phyloP scores from a whole-genome alignment of 2,797 vertebrate species.

The Sebastes diaconus region DNA sequence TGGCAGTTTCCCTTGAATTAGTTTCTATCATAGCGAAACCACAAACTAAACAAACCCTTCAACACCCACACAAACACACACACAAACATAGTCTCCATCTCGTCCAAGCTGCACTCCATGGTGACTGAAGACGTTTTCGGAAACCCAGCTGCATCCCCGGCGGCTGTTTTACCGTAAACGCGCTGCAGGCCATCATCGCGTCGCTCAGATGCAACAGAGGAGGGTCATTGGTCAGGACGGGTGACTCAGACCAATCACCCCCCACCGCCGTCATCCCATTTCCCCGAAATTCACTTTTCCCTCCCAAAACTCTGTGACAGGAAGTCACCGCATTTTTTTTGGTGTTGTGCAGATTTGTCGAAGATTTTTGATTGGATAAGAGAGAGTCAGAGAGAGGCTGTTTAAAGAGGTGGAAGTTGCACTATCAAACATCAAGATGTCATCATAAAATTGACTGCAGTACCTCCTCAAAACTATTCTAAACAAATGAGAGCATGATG shows the following conservation, averaged over 20 bases:
- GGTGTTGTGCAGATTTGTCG: background rate
- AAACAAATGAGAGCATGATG: conserved; percentile 27
- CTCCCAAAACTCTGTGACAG: conserved; percentile 20
- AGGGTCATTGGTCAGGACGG: conserved; percentile 40
- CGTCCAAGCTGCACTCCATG: conserved; percentile 21
- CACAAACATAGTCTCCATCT: conserved; percentile 15
- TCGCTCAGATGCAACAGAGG: background rate
- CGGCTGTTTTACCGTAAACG: conserved; percentile 64
- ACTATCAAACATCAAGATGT: background rate
- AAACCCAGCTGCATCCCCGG: conserved; percentile 36
- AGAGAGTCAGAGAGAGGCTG: background rate
- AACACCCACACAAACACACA: conserved; percentile 23
- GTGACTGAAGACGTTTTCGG: conserved; percentile 52
- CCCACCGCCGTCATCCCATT: background rate
- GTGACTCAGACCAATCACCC: conserved; percentile 46
- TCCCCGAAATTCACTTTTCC: conserved; percentile 46
- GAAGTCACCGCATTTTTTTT: conserved; percentile 32
- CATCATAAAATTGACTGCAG: background rate
- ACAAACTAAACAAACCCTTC: conserved; percentile 40
- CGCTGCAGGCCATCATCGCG: background rate
- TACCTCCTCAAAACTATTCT: background rate
- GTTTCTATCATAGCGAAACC: conserved; percentile 57
- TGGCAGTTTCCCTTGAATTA: conserved; percentile 51
- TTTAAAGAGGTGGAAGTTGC: background rate
- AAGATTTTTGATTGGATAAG: background rate